Conservation (phyloP, 2,888 invertebrate genomes). For the Monochamus alternatus region DNA sequence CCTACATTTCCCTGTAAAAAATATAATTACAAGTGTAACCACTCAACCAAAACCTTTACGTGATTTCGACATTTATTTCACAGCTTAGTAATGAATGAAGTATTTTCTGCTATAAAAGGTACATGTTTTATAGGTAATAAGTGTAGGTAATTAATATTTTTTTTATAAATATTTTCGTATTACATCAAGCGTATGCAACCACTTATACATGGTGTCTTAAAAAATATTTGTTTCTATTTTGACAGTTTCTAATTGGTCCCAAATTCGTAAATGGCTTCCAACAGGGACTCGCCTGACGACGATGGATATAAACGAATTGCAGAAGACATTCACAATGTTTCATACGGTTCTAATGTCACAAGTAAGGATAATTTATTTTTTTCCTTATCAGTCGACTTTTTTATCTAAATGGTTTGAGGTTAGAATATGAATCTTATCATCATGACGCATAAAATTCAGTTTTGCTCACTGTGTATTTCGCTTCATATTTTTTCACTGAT, state of each 20-base stretch:
- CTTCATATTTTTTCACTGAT: conserved; percentile 1
- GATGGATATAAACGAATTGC: conserved; percentile 79
- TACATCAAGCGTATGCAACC: conserved; percentile 16
- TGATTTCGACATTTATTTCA: too few relatives aligned
- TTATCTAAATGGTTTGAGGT: background rate
- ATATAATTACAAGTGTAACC: too few relatives aligned
- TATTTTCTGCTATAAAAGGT: too few relatives aligned
- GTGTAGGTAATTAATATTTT: background rate
- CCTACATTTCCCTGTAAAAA: too few relatives aligned
- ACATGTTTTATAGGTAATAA: background rate
- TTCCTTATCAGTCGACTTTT: conserved; percentile 36
- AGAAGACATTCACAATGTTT: conserved; percentile 73
- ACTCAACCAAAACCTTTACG: too few relatives aligned
- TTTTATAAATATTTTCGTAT: background rate
- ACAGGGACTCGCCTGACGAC: conserved; percentile 71
- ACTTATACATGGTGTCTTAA: background rate
- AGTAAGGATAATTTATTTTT: conserved; percentile 71
- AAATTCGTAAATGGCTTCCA: conserved; percentile 56
- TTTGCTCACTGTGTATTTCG: conserved; percentile 12
- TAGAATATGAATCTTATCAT: conserved; percentile 8
- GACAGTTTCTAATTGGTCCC: conserved; percentile 14
- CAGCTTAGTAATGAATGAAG: too few relatives aligned
- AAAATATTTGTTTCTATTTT: background rate
- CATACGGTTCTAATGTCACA: conserved; percentile 77
- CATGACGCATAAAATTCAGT: conserved; percentile 17